These are phyloP conservation scores for Diadophis punctatus DNA, from an alignment of 2,113 vertebrate species.

Conservation along the genomic window DNA sequence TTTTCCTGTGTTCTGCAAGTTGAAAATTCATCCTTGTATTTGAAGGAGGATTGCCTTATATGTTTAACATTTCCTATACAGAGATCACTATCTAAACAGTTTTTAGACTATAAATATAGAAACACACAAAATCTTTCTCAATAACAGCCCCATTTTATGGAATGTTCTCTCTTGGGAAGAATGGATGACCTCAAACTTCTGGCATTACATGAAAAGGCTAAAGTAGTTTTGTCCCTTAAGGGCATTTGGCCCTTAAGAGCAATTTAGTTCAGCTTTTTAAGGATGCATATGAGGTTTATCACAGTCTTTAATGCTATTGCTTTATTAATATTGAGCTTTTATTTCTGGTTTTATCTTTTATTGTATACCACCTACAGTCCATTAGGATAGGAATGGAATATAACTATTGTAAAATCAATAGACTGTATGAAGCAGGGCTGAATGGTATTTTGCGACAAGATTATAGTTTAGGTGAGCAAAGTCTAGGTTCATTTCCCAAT, in stretches of 20 bases:
- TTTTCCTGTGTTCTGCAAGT: neutral
- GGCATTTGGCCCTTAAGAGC: neutral
- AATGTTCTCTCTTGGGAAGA: neutral
- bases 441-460: neutral
- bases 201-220: neutral
- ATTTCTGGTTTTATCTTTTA: neutral
- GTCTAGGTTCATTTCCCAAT: neutral
- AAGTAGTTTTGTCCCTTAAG: neutral
- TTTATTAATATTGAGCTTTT: neutral
- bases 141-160: neutral
- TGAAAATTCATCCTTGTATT: neutral
- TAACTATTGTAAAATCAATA: neutral
- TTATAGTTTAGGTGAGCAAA: neutral
- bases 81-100: neutral
- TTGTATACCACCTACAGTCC: neutral
- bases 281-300: neutral
- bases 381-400: neutral
- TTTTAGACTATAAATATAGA: neutral
- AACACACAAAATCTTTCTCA: neutral
- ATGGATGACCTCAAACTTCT: neutral
- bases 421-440: neutral
- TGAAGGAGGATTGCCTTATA: neutral
- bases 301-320: neutral
- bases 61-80: neutral
- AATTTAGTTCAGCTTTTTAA: neutral